Conservation (phyloP, 1,140 invertebrate genomes). For the Maconellicoccus hirsutus region DNA sequence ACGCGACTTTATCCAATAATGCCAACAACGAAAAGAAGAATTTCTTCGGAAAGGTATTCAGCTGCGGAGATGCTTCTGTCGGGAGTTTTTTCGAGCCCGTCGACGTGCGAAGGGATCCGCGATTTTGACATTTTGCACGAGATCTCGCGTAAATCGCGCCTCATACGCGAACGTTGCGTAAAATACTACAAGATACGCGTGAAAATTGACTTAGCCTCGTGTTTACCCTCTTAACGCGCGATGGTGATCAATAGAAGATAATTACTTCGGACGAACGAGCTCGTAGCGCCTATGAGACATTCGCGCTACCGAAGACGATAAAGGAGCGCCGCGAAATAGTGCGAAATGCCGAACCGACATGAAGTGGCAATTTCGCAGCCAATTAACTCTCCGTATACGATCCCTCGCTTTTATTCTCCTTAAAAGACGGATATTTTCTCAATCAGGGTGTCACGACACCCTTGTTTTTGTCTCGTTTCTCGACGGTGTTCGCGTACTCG, state of each 20-base stretch:
- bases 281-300: background rate
- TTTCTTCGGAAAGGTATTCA: too few relatives aligned
- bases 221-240: too few relatives aligned
- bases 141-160: too few relatives aligned
- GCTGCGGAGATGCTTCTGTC: too few relatives aligned
- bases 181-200: too few relatives aligned
- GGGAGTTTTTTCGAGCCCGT: too few relatives aligned
- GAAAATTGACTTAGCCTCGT: too few relatives aligned
- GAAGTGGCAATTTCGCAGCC: background rate
- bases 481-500: background rate
- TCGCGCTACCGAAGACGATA: background rate
- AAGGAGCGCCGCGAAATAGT: background rate
- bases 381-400: background rate
- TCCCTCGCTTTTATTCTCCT: background rate
- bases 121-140: too few relatives aligned
- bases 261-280: background rate
- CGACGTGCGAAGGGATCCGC: too few relatives aligned
- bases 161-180: too few relatives aligned
- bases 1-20: conserved; percentile 16
- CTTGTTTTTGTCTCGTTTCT: background rate
- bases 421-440: background rate
- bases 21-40: too few relatives aligned
- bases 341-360: conserved; percentile 2
- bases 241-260: conserved; percentile 9
- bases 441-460: background rate